Percentiles rank a stretch among this genome's conserved stretches.
Evolutionary conservation across 2,113 vertebrate species (phyloP).

Genomic region (Morone chrysops): DNA sequence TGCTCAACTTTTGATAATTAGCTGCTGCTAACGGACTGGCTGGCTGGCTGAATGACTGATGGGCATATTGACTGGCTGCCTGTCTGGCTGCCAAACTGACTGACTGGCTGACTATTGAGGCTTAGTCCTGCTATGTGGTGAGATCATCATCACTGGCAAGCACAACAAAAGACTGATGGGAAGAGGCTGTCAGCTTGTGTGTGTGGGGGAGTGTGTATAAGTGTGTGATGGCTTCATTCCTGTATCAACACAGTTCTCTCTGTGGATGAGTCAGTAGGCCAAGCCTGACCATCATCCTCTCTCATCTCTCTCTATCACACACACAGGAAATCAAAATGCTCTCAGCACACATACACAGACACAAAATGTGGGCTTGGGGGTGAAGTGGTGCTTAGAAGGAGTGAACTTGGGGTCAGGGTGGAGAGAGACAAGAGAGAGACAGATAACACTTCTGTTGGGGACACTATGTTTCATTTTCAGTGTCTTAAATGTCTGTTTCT

Average conservation of each 20-base stretch:
- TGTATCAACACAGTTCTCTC: slow-evolving; percentile 70
- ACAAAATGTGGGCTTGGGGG: slow-evolving; percentile 50
- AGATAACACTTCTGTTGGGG: slow-evolving; percentile 43
- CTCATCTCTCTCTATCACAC: slow-evolving; percentile 57
- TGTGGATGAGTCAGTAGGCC: slow-evolving; percentile 75
- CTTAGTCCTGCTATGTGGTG: slow-evolving; percentile 71
- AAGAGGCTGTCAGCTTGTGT: slow-evolving; percentile 62
- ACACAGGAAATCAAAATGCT: slow-evolving; percentile 53
- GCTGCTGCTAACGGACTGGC: slow-evolving; percentile 29
- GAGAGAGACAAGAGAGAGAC: slow-evolving; percentile 57
- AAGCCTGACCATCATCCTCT: slow-evolving; percentile 72
- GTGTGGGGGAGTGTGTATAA: slow-evolving; percentile 29
- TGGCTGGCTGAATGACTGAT: slow-evolving; percentile 56
- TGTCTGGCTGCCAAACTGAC: slow-evolving; percentile 62
- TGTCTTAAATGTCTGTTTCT: background rate
- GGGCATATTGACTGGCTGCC: slow-evolving; percentile 55
- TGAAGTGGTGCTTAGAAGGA: slow-evolving; percentile 76
- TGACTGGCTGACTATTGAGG: slow-evolving; percentile 63
- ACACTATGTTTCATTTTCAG: slow-evolving; percentile 44
- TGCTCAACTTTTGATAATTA: slow-evolving; percentile 40
- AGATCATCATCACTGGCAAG: slow-evolving; percentile 74
- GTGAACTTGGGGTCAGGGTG: slow-evolving; percentile 66
- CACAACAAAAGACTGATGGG: slow-evolving; percentile 73
- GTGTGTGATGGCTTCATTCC: slow-evolving; percentile 74
- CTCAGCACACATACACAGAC: slow-evolving; percentile 7